phyloP scores from a whole-genome alignment of 2,888 invertebrate genomes.

The Tipula confusa region DNA sequence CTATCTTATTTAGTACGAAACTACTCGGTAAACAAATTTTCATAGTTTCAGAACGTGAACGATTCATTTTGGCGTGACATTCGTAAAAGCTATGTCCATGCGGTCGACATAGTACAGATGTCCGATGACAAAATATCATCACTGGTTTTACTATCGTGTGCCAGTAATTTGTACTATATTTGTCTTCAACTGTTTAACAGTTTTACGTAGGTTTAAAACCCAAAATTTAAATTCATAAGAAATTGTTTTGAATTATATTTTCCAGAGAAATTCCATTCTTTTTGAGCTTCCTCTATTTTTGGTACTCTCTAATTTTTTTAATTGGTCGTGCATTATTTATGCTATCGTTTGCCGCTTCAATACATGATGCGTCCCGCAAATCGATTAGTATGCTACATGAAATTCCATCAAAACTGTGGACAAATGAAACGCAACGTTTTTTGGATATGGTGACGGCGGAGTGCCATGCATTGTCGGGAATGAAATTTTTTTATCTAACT shows the following conservation, averaged over 20 bases:
- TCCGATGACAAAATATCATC: conserved; percentile 60
- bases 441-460: conserved; percentile 57
- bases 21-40: no score
- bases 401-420: conserved; percentile 44
- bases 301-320: conserved; percentile 55
- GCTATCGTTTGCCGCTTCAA: conserved; percentile 54
- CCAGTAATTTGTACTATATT: conserved; percentile 68
- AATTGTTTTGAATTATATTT: not conserved
- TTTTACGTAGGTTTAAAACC: conserved; percentile 38
- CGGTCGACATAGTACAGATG: conserved; percentile 57
- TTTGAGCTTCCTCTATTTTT: conserved; percentile 47
- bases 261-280: not conserved
- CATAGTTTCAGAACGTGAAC: not conserved
- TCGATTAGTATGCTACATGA: conserved; percentile 52
- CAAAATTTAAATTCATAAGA: no score
- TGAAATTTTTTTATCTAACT: conserved; percentile 57
- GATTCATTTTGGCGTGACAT: conserved; percentile 63
- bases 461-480: conserved; percentile 57
- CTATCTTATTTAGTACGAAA: no score
- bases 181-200: conserved; percentile 65
- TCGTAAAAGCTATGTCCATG: conserved; percentile 60
- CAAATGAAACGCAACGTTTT: conserved; percentile 54
- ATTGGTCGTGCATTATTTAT: conserved; percentile 53
- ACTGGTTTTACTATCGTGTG: conserved; percentile 63
- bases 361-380: conserved; percentile 56